Evolutionary conservation across 2,113 vertebrate genomes (phyloP).

Genomic region (Diglossa brunneiventris): DNA sequence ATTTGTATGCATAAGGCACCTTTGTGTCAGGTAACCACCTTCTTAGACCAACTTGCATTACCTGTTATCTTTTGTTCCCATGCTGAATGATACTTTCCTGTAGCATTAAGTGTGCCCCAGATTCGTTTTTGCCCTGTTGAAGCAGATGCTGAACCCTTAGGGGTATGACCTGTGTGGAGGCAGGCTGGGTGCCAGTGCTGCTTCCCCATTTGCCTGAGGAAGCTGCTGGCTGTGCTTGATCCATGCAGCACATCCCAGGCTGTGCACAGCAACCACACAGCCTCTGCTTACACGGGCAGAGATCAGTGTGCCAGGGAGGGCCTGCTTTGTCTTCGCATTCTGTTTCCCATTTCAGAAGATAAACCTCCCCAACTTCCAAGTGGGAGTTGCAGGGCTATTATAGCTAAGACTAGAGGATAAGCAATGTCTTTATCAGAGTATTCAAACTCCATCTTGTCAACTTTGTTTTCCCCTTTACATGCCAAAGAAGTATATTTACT

Average conservation of each 20-base stretch:
- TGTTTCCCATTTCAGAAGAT: not conserved
- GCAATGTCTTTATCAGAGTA: not conserved
- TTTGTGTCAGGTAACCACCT: not conserved
- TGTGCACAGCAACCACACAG: not conserved
- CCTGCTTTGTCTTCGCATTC: not conserved
- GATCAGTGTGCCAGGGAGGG: not conserved
- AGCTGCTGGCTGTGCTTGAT: fast-evolving
- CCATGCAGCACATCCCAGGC: not conserved
- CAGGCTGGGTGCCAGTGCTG: not conserved
- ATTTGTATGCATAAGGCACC: not conserved
- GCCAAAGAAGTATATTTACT: not conserved
- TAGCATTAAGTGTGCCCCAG: not conserved
- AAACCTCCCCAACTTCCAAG: not conserved
- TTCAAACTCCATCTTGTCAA: not conserved
- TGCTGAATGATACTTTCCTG: not conserved
- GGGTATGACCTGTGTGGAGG: not conserved
- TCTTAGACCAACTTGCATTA: not conserved
- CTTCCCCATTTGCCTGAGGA: not conserved
- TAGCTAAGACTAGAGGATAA: not conserved
- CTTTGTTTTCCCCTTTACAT: not conserved
- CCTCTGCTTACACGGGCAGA: fast-evolving
- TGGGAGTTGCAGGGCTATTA: not conserved
- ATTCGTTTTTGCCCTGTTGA: not conserved
- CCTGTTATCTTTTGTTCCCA: not conserved
- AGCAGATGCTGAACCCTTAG: not conserved